A percentile compares a stretch with the other conserved stretches of the same genome.
phyloP scores from a whole-genome alignment of 2,797 vertebrate species.

The Cirrhinus mrigala region DNA sequence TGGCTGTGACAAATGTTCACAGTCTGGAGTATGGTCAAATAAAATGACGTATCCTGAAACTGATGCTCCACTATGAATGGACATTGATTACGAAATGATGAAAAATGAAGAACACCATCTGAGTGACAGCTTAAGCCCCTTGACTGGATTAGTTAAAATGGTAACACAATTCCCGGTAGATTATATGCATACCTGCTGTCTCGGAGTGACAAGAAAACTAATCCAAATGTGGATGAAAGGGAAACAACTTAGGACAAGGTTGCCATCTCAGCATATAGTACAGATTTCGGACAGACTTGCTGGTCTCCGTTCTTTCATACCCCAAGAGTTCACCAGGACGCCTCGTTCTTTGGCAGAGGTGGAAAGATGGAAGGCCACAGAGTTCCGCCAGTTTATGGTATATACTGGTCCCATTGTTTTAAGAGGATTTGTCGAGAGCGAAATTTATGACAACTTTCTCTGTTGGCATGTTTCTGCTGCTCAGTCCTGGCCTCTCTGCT shows the following conservation, averaged over 20 bases:
- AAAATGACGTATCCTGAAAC: neutral
- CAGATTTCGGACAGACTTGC: too few relatives aligned
- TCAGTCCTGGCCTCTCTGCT: too few relatives aligned
- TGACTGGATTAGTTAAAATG: neutral
- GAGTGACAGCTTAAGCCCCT: neutral
- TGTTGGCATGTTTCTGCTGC: neutral
- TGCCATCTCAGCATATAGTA: too few relatives aligned
- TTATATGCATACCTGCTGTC: neutral
- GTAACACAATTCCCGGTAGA: neutral
- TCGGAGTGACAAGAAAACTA: neutral
- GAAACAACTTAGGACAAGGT: too few relatives aligned
- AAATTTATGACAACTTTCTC: too few relatives aligned
- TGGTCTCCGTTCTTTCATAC: too few relatives aligned
- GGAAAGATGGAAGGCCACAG: neutral
- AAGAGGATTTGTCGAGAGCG: too few relatives aligned
- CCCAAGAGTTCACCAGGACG: too few relatives aligned
- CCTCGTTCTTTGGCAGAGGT: too few relatives aligned
- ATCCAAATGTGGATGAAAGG: neutral
- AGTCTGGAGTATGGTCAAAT: neutral
- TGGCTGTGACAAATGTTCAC: slow-evolving; percentile 18
- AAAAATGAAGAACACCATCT: neutral
- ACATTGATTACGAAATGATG: neutral
- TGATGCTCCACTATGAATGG: neutral
- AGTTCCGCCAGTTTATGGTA: neutral
- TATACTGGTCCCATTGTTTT: too few relatives aligned